Conservation (phyloP, 2,113 vertebrate genomes). For the Phodopus roborovskii region DNA sequence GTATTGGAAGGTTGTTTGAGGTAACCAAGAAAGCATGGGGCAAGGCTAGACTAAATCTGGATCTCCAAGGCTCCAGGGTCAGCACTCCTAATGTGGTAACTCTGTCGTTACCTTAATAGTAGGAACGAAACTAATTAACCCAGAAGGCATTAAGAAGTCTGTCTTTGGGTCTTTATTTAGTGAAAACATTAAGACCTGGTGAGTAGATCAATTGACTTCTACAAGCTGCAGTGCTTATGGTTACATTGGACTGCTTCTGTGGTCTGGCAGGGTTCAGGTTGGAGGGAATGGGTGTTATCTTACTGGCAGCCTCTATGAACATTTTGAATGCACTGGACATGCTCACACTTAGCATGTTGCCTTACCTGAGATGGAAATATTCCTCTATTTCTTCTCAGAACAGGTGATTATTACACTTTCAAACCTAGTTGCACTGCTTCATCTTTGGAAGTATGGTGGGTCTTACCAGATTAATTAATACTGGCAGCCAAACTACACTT, state of each 20-base stretch:
- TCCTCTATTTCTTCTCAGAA: background rate
- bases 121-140: background rate
- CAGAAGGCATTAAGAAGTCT: slow-evolving; percentile 31
- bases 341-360: background rate
- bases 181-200: background rate
- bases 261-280: background rate
- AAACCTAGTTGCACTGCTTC: background rate
- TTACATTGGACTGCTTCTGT: background rate
- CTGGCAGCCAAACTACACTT: background rate
- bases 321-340: background rate
- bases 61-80: background rate
- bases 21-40: background rate
- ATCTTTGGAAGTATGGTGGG: background rate
- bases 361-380: background rate
- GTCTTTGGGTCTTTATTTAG: slow-evolving; percentile 34
- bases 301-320: background rate
- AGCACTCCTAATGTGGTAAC: background rate
- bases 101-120: background rate
- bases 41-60: background rate
- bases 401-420: background rate
- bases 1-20: background rate
- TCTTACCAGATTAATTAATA: background rate
- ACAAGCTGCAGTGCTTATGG: background rate
- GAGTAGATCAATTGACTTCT: background rate
- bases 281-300: background rate